Conservation (phyloP, 2,888 invertebrate species). For the Apocheima hispidaria region DNA sequence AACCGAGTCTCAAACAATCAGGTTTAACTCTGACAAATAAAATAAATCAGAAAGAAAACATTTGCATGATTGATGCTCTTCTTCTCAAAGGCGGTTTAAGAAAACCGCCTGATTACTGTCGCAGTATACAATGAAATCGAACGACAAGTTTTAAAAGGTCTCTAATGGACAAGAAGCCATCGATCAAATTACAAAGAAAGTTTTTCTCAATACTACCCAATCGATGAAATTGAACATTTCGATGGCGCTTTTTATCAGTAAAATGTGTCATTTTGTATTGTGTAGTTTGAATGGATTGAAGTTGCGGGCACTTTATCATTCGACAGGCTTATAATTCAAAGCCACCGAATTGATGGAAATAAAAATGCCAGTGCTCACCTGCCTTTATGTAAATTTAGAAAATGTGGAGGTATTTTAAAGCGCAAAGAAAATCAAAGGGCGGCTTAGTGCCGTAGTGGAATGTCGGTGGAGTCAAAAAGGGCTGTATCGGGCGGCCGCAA, state of each 20-base stretch:
- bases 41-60: slow-evolving; percentile 63
- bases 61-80: slow-evolving; percentile 71
- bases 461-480: slow-evolving; percentile 77
- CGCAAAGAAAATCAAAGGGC: slow-evolving; percentile 75
- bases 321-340: slow-evolving; percentile 53
- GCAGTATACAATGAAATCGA: slow-evolving; percentile 77
- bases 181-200: slow-evolving; percentile 83
- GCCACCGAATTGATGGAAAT: slow-evolving; percentile 50
- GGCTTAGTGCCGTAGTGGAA: slow-evolving; percentile 70
- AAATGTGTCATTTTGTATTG: slow-evolving; percentile 65
- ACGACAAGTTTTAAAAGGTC: slow-evolving; percentile 81
- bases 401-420: slow-evolving; percentile 65
- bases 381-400: slow-evolving; percentile 57
- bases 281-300: slow-evolving; percentile 57
- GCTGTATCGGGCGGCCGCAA: slow-evolving; percentile 79
- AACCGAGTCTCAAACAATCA: slow-evolving; percentile 48
- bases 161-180: slow-evolving; percentile 82
- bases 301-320: slow-evolving; percentile 51
- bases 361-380: slow-evolving; percentile 42
- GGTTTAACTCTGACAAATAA: slow-evolving; percentile 57
- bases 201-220: slow-evolving; percentile 77
- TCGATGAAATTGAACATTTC: slow-evolving; percentile 70
- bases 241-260: slow-evolving; percentile 63
- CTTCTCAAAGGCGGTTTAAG: slow-evolving; percentile 65
- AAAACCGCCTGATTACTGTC: slow-evolving; percentile 74